These are phyloP conservation scores for Phaonia tiefii DNA, from an alignment of 2,888 invertebrate genomes.

Conservation along the genomic window DNA sequence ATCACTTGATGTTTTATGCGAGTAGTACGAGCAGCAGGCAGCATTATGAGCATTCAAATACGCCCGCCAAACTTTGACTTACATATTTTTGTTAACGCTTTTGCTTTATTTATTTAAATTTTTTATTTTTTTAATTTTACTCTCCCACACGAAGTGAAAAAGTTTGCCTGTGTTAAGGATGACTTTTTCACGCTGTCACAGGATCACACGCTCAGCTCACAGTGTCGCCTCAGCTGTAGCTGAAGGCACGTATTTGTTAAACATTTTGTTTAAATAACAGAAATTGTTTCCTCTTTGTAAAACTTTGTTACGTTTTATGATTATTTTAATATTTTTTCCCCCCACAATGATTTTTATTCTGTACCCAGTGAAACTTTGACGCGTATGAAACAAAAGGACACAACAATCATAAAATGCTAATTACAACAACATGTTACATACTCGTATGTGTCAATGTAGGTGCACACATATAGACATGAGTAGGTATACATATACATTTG, in stretches of 20 bases:
- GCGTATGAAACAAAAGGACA: constrained; percentile 21
- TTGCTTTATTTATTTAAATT: neutral
- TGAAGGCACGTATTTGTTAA: constrained; percentile 52
- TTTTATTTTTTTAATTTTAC: constrained; percentile 2
- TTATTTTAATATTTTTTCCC: constrained; percentile 45
- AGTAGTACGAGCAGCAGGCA: neutral
- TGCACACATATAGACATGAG: too few relatives aligned
- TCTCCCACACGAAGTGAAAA: constrained; percentile 12
- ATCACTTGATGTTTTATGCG: neutral
- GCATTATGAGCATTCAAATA: constrained; percentile 31
- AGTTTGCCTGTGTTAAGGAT: constrained; percentile 1
- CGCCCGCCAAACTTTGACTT: constrained; percentile 52
- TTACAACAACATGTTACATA: constrained; percentile 65
- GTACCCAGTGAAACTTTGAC: neutral
- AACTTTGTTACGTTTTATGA: constrained; percentile 50
- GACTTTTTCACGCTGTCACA: constrained; percentile 12
- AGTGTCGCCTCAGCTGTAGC: neutral
- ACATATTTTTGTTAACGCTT: constrained; percentile 13
- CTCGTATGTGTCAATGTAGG: neutral
- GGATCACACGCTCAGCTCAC: neutral
- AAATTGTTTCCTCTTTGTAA: constrained; percentile 44
- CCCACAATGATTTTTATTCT: neutral
- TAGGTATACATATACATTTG: too few relatives aligned
- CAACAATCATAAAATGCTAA: constrained; percentile 62
- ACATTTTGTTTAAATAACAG: constrained; percentile 33